Evolutionary conservation across 2,797 vertebrate genomes (phyloP), one percentile per base, ranked within the genome.

Genomic region (Argentina silus): DNA sequence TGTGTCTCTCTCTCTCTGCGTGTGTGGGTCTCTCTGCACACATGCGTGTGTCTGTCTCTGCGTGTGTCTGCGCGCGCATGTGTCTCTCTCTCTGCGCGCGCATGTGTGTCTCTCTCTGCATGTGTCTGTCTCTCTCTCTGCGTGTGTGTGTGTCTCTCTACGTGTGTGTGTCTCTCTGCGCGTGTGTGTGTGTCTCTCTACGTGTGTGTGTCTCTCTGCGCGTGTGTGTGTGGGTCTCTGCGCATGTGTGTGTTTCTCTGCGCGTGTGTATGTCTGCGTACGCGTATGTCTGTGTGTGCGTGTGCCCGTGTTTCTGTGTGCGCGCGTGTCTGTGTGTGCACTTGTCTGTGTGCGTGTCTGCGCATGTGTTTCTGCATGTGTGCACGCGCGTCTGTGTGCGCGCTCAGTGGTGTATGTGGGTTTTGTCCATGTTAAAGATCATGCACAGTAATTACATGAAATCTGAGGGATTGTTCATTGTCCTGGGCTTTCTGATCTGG

Each of bases 401-500:
- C 43, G 86, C 65, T 55, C 56, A 14, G n/a, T 50, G 21, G 61
- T n/a, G 36, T n/a, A 80, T 67, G 81, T 70, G 67, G 80, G 81
- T 67, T 9, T 55, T 48, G 73, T 79, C 70, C 60, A 78, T 78
- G 64, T 78, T 74, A 53, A 83, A 86, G 86, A 79, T 78, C 75
- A 51, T 76, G 75, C 73, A 75, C 62, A 77, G 86, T 90, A 90
- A 90, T 92, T 88, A 86, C 81, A 79, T 72, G 68, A 85, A 91
- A 87, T 86, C 45, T 17, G 73, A 81, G 80, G 83, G 77, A 85
- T 86, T 90, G 86, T 89, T 89, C 85, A 85, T 90, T 89, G 89
- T 92, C 84, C 77, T 53, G 2, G 61, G 74, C 80, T 90, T 85
- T 88, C 83, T 81, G 83, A 90, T 90, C 85, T 89, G 91, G 90